Percentiles rank a stretch among this genome's conserved stretches.
Conservation (phyloP, 2,888 invertebrate species). For the Microctonus brassicae region DNA sequence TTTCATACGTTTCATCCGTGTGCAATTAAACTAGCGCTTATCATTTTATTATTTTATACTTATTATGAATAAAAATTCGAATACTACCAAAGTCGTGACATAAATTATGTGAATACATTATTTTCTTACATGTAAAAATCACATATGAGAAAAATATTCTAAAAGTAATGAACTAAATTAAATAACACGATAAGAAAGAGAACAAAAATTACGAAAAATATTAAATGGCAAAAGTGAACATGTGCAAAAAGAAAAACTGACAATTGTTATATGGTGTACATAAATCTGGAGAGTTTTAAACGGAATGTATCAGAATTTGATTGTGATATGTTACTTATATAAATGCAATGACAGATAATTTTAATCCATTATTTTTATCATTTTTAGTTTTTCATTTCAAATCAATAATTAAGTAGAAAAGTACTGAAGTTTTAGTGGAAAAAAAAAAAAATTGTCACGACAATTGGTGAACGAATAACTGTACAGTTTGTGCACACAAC, state of each 20-base stretch:
- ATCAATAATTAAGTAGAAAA: not conserved
- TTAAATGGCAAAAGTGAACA: too few relatives aligned
- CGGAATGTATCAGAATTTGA: slow-evolving; percentile 30
- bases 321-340: slow-evolving; percentile 30
- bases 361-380: slow-evolving; percentile 20
- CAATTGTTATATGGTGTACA: not conserved
- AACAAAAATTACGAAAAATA: not conserved
- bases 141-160: not conserved
- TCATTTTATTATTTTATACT: not conserved
- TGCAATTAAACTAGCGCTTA: not conserved
- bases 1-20: not conserved
- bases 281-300: slow-evolving; percentile 19
- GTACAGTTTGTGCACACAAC: slow-evolving; percentile 34
- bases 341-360: slow-evolving; percentile 15
- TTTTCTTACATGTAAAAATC: not conserved
- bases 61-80: slow-evolving; percentile 5
- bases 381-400: not conserved
- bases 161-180: not conserved
- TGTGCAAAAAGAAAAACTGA: not conserved
- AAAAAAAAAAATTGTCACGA: slow-evolving; percentile 42
- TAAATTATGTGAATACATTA: not conserved
- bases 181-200: not conserved
- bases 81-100: slow-evolving; percentile 40
- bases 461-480: slow-evolving; percentile 39
- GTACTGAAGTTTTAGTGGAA: not conserved